phyloP scores from a whole-genome alignment of 2,113 vertebrate species.

The Lota lota region DNA sequence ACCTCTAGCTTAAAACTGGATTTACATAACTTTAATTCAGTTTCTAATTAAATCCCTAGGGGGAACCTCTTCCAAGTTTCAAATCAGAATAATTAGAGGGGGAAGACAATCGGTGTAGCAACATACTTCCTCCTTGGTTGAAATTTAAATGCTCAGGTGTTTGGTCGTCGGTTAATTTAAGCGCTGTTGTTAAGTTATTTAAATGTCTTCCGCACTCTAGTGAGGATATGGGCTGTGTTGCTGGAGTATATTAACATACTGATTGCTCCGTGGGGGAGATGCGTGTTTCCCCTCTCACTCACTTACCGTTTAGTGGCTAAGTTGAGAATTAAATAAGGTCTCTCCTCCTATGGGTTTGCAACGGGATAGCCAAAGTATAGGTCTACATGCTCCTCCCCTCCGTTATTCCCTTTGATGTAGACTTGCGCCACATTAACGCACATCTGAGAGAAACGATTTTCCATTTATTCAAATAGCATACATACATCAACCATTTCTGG shows the following conservation, averaged over 20 bases:
- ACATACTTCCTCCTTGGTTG: slow-evolving; percentile 42
- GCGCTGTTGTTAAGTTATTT: slow-evolving; percentile 60
- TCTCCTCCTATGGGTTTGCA: slow-evolving; percentile 14
- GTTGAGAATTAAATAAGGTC: slow-evolving; percentile 25
- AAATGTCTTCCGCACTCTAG: slow-evolving; percentile 45
- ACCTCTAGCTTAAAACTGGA: slow-evolving; percentile 50
- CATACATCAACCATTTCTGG: not conserved
- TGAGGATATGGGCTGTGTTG: slow-evolving; percentile 55
- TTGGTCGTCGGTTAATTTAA: slow-evolving; percentile 61
- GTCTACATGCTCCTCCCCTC: not conserved
- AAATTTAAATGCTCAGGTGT: slow-evolving; percentile 72
- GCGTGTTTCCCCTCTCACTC: slow-evolving; percentile 11
- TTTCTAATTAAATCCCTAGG: slow-evolving; percentile 71
- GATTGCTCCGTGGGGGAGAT: slow-evolving; percentile 51
- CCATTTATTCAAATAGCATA: not conserved
- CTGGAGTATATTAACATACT: slow-evolving; percentile 54
- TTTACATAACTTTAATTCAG: slow-evolving; percentile 74
- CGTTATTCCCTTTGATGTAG: slow-evolving; percentile 10
- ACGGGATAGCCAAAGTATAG: not conserved
- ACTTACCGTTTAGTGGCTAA: slow-evolving; percentile 43
- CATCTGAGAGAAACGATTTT: too few relatives aligned
- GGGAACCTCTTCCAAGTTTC: slow-evolving; percentile 58
- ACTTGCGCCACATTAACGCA: not conserved
- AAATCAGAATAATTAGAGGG: slow-evolving; percentile 69
- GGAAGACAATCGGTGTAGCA: slow-evolving; percentile 45